Base-by-base conservation (phyloP, 2,888 invertebrate genomes). In the Dilophus febrilis region DNA sequence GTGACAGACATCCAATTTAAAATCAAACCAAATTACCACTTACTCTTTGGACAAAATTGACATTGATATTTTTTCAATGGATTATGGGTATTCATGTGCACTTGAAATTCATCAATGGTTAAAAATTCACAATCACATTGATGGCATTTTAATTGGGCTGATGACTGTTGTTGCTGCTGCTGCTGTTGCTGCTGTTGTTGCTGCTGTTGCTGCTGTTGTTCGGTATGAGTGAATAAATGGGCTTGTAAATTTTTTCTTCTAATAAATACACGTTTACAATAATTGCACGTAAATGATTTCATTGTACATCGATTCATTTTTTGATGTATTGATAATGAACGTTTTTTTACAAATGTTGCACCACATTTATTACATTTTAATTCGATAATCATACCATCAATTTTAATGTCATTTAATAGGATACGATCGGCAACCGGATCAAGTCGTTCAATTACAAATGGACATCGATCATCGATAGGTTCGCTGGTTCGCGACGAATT, bases 211-310 rank as follows among this genome's bases (percentile, higher is more conserved):
- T n/a, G n/a, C n/a, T 48, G 17, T 16, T 34, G 18, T n/a, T 34
- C 27, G 12, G 47, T 45, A 44, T 61, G 61, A 0, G 49, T 51
- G 0, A 48, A 46, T 38, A 68, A 58, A 44, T 74, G 73, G 11
- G 67, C 69, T 7, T 67, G 64, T 35, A 73, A 54, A 45, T 66
- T 68, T 0, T 67, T 66, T 43, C 64, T 59, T 26, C 70, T 67
- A n/a, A 68, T 66, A 42, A 74, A 74, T 18, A 71, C 71, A 19
- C 57, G 53, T 2, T 53, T 50, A 37, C 62, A 62, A n/a, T 61
- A 50, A 1, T 63, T 55, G 42, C 72, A 72, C 11, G 55, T 55
- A 26, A 59, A 64, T 0, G 64, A 66, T 33, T 62, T 60, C 28
- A 60, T 57, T 18, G 61, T 61, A 16, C 67, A 65, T 40, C 70